Evolutionary conservation across 2,888 invertebrate genomes (phyloP).

Genomic region (Drosophila diplacantha): DNA sequence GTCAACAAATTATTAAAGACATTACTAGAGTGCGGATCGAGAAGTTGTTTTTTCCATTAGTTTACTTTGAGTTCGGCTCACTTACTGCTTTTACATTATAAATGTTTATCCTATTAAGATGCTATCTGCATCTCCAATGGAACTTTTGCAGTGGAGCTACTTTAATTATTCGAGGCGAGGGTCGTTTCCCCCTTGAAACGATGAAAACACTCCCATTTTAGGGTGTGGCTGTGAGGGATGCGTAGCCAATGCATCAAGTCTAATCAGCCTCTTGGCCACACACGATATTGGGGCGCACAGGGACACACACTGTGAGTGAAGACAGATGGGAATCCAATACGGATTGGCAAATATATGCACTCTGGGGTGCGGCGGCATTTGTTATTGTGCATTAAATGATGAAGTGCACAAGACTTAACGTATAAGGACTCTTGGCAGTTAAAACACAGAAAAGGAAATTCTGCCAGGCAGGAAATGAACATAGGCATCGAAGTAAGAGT

Average conservation of each 20-base stretch:
- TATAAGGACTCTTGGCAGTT: background rate
- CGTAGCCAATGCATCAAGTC: constrained; percentile 12
- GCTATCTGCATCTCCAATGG: background rate
- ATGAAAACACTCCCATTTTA: constrained; percentile 14
- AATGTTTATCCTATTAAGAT: background rate
- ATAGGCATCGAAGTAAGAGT: background rate
- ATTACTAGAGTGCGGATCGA: background rate
- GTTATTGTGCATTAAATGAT: constrained; percentile 8
- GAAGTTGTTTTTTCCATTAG: no score
- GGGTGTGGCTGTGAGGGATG: constrained; percentile 37
- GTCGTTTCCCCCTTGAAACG: background rate
- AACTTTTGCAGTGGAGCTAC: background rate
- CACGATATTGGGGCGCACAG: background rate
- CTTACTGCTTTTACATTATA: background rate
- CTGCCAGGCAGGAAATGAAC: background rate
- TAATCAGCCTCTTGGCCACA: background rate
- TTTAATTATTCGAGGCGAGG: background rate
- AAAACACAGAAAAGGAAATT: background rate
- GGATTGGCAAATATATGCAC: background rate
- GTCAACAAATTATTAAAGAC: background rate
- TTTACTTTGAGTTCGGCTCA: background rate
- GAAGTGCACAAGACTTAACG: background rate
- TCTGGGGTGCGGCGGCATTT: constrained; percentile 7
- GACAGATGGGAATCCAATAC: background rate
- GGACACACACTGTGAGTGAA: background rate